Percentiles rank a stretch among this genome's conserved stretches.
Evolutionary conservation across 1,140 invertebrate species (phyloP).

Genomic region (Pseudomyrmex cubaensis): DNA sequence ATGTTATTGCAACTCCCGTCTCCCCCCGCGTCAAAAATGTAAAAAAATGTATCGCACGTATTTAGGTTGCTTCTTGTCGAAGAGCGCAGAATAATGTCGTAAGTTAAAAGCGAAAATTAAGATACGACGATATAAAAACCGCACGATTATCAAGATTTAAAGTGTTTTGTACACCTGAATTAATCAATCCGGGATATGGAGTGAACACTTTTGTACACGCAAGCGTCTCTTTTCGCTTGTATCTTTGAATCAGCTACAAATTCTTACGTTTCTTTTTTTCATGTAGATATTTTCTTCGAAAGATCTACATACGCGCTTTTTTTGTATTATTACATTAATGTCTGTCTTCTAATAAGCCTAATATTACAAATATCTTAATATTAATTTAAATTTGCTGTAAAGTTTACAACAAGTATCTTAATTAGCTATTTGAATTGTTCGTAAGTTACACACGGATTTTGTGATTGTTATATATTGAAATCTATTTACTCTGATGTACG

Average conservation of each 20-base stretch:
- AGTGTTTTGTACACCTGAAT: neutral
- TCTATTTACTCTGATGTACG: neutral
- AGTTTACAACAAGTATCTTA: neutral
- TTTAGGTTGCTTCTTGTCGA: constrained; percentile 20
- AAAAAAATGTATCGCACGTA: constrained; percentile 25
- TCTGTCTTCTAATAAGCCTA: no score
- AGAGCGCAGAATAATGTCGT: constrained; percentile 5
- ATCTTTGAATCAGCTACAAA: neutral
- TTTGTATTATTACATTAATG: no score
- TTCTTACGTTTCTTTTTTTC: no score
- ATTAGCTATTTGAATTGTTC: neutral
- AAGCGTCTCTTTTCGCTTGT: neutral
- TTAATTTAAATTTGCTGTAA: no score
- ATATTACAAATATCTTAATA: no score
- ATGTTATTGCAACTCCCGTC: constrained; percentile 55
- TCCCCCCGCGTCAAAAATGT: constrained; percentile 39
- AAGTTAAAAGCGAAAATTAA: constrained; percentile 38
- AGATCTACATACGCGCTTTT: no score
- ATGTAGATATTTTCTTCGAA: no score
- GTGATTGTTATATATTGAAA: constrained; percentile 14
- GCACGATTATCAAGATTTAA: neutral
- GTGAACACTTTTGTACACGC: neutral
- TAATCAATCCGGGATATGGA: neutral
- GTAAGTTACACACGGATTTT: neutral
- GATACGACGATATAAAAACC: neutral